Base-by-base conservation (phyloP, 2,888 invertebrate species). In the Andrena trimmerana region DNA sequence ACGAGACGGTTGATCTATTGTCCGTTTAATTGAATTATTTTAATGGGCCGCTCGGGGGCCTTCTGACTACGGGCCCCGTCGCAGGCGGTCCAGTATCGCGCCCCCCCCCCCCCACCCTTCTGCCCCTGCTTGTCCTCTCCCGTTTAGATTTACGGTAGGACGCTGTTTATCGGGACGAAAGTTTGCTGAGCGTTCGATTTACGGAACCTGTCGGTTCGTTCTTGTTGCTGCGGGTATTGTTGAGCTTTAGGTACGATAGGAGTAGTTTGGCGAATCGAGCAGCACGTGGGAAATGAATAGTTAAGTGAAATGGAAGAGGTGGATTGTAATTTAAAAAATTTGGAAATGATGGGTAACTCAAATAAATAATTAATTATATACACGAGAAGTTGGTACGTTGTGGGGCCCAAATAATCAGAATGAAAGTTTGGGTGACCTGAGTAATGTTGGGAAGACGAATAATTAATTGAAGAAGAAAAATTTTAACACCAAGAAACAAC, bases 21-120 rank as follows among this genome's bases (percentile, higher is more conserved):
- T 71, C 73, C 67, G 81, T 67, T 80, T 81, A 81, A 81, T 80
- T 81, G 81, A 81, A 81, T 81, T 81, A 81, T 81, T 80, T 80
- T 81, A 81, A 81, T 81, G 81, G 78, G 72, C 81, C 52, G 67
- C 80, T 72, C 81, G 71, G 16, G 67, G 73, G 54, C 54, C 60
- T 67, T 63, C 68, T 81, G 73, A 81, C 81, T 63, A 68, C 73
- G 29, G 65, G 33, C 50, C 69, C 77, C 68, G 68, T 33, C n/a
- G 62, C 24, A 24, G 24, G 13, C 42, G 50, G 52, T 27, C 42
- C 27, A 13, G 27, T 50, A 62, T 62, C 62, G 52, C 16, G 16
- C 29, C 57, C 5, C 42, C 5, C 29, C 10, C n/a, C 7, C 16
- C 5, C 36, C 10, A 13, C 7, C 16, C 42, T 60, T 69, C 54